Evolutionary conservation across 2,888 invertebrate species (phyloP), one percentile per base, ranked within the genome.

Genomic region (Anodontia alba): DNA sequence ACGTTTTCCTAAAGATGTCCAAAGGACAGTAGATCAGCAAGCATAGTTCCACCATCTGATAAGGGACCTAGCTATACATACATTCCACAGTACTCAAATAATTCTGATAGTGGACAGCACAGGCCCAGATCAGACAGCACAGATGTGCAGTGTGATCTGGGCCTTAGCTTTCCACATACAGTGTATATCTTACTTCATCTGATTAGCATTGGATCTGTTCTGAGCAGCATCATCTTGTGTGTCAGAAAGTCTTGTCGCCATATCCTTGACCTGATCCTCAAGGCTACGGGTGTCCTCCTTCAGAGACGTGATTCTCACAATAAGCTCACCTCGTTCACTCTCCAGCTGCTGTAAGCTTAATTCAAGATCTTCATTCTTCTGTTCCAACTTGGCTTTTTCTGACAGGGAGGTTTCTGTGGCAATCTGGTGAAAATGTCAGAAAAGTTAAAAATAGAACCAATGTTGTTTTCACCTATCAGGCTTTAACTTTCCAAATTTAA

Each of bases 351-450:
- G 88, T 12, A 94, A 87, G 17, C 90, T 87, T 3, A 86, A 82
- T 67, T 93, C 92, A n/a, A 93, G 84, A 79, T 94, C 93, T 81
- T 94, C 94, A 17, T 92, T 88, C 68, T 89, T 90, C 87, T 94
- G 94, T 81, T 94, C 94, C 23, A 94, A 87, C 70, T 93, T 91
- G 42, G 94, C 93, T 79, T 93, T 87, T 76, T 94, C 94, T 31
- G 93, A 91, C 49, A 94, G 80, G 1, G 93, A 92, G 0, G 91
- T 90, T 72, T 94, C 94, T 8, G 94, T 94, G 38, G 94, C 93
- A 81, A 94, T 93, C 93, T 94, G 80, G 31, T 42, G 15, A 42
- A 42, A 10, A 54, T 26, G 17, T 54, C n/a, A n/a, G n/a, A n/a
- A n/a, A 15, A 46, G 15, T 15, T 17, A 46, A n/a, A 46, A 46